phyloP scores from a whole-genome alignment of 2,797 vertebrate species.

The Melanogrammus aeglefinus region DNA sequence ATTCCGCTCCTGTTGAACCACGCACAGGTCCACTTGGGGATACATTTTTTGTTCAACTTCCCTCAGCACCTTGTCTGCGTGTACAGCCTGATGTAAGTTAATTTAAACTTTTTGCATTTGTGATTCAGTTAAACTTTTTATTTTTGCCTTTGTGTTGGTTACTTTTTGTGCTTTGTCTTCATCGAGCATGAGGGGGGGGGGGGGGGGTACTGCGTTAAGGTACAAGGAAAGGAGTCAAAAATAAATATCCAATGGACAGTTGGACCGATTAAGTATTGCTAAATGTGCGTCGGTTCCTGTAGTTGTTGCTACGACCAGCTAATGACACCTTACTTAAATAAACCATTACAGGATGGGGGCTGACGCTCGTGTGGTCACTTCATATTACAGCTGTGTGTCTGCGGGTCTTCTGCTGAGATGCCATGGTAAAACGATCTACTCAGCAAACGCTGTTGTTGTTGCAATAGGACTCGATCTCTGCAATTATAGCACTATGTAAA shows the following conservation, averaged over 20 bases:
- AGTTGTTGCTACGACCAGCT: background rate
- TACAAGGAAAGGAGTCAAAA: background rate
- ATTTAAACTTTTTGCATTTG: background rate
- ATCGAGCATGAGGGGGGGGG: background rate
- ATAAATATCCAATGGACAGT: background rate
- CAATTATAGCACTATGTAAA: conserved; percentile 34
- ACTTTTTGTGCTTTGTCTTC: background rate
- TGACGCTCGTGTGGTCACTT: background rate
- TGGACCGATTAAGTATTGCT: background rate
- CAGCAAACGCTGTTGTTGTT: background rate
- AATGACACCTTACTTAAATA: background rate
- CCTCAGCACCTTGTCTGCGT: background rate
- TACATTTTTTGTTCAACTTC: background rate
- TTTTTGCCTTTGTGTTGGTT: background rate
- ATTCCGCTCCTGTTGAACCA: background rate
- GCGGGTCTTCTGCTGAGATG: background rate
- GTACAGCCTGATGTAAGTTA: background rate
- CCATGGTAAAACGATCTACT: conserved; percentile 36
- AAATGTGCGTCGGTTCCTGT: background rate
- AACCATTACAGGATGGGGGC: background rate
- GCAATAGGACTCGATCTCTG: conserved; percentile 26
- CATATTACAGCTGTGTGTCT: background rate
- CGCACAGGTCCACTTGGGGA: background rate
- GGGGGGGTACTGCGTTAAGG: background rate
- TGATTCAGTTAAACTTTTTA: background rate